Base-by-base conservation (phyloP, 92 coral and sea anemone genomes). In the Porites rus region DNA sequence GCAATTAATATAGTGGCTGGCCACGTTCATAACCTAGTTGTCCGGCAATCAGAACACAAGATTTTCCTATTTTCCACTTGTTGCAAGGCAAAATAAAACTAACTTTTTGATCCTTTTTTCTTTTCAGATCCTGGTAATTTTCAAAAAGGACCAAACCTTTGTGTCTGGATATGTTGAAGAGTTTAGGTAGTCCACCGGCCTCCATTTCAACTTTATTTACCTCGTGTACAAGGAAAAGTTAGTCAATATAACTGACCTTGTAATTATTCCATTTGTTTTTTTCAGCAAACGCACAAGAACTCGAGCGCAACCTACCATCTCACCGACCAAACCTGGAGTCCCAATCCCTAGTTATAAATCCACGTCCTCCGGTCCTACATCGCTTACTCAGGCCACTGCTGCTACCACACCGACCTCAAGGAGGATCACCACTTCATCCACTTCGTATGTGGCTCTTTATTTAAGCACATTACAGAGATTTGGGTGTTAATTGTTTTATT, bases 131-230 rank as follows among this genome's bases (percentile, higher is more conserved):
- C 82, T 88, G 60, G 87, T 76, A 43, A 84, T 91, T 60, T 93
- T 75, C 59, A 60, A 86, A 73, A 88, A 84, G 17, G 94, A 94
- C 65, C 75, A 68, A 51, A 89, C 92, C 6, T 81, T 94, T 70
- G 90, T 91, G 9, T 85, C 91, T 14, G 94, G 87, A 46, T 86
- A 77, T 75, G 85, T 91, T 25, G 97, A 94, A 79, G 75, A 89
- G 52, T 91, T 94, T 86, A 89, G 90, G 97, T 94, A 72, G 79
- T 5, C 61, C 1, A 24, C 25, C 25, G 61, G 61, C 13, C 16
- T 56, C 16, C 61, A 10, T 10, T 56, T 56, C 4, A 7, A 43
- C 21, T 31, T 21, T 13, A 25, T 17, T 18, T 38, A 38, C 0
- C 46, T 38, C 5, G 46, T 38, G 4, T 38, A 38, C 46, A 38